phyloP scores from a whole-genome alignment of 2,113 vertebrate genomes.

The Colistium nudipinnis region DNA sequence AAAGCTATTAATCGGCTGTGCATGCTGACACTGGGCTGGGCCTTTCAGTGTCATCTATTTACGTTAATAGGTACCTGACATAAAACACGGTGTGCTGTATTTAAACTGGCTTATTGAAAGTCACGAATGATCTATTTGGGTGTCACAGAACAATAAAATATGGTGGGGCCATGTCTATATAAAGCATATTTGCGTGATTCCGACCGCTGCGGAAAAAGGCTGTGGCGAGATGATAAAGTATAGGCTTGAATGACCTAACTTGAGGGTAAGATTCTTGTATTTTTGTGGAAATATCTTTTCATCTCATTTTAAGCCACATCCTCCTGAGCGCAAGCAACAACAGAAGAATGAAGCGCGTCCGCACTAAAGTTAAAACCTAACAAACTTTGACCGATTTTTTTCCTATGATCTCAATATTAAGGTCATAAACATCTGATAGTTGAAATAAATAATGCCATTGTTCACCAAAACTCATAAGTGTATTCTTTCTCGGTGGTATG shows the following conservation, averaged over 20 bases:
- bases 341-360: not conserved
- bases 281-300: not conserved
- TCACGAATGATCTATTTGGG: not conserved
- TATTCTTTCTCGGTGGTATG: not conserved
- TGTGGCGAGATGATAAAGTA: slow-evolving; percentile 7
- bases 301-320: slow-evolving; percentile 17
- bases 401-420: not conserved
- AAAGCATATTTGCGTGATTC: not conserved
- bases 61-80: not conserved
- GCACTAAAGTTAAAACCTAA: not conserved
- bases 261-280: not conserved
- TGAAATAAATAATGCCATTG: not conserved
- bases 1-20: not conserved
- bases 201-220: slow-evolving; percentile 3
- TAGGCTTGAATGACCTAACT: not conserved
- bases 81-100: slow-evolving; percentile 11
- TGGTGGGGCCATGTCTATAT: not conserved
- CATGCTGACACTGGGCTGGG: slow-evolving; percentile 29
- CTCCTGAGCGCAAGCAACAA: slow-evolving; percentile 11
- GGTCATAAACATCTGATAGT: not conserved
- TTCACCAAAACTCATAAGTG: not conserved
- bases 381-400: not conserved
- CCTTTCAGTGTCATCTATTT: slow-evolving; percentile 24
- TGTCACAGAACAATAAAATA: slow-evolving; percentile 22
- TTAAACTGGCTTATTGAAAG: slow-evolving; percentile 22